phyloP scores from a whole-genome alignment of 2,113 vertebrate species.

The Syrrhaptes paradoxus region DNA sequence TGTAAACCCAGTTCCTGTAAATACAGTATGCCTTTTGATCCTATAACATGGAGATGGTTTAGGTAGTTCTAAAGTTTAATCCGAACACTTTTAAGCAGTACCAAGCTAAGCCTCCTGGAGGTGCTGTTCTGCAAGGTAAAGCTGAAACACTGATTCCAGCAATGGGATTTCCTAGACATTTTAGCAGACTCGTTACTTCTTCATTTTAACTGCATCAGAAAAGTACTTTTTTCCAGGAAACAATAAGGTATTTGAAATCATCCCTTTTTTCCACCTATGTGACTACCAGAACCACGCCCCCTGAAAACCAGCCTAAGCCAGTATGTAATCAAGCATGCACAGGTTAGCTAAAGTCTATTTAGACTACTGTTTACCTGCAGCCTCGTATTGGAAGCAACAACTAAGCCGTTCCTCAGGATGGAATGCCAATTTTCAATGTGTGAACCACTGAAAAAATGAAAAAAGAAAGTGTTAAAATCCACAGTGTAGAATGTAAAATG shows the following conservation, averaged over 20 bases:
- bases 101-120: neutral
- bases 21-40: neutral
- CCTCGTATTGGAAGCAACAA: conserved; percentile 90
- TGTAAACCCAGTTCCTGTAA: neutral
- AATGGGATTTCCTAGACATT: neutral
- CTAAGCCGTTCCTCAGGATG: conserved; percentile 89
- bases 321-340: neutral
- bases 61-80: neutral
- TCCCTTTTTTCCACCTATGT: neutral
- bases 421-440: conserved; percentile 95
- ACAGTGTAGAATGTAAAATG: neutral
- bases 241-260: neutral
- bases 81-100: neutral
- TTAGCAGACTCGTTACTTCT: neutral
- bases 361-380: conserved; percentile 79
- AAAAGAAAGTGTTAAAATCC: neutral
- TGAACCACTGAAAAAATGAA: conserved; percentile 79
- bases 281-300: neutral
- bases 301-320: neutral
- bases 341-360: neutral
- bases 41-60: accelerated
- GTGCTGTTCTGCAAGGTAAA: neutral
- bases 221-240: neutral
- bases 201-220: neutral
- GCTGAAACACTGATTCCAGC: neutral